phyloP scores from a whole-genome alignment of 30 jellyfish, hydroid and myxozoan genomes.

The Rhopilema esculentum region DNA sequence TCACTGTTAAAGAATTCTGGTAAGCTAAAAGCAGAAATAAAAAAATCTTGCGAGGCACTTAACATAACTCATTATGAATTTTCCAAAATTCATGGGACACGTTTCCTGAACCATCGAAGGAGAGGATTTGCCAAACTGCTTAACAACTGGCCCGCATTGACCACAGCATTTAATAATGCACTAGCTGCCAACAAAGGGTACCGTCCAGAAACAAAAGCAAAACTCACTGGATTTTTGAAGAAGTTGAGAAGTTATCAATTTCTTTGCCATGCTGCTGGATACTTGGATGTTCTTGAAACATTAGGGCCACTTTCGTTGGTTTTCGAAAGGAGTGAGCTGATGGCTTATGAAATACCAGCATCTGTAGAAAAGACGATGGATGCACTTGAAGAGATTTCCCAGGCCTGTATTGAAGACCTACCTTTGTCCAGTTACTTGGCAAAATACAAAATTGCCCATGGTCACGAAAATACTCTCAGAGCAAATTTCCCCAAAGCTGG shows the following conservation, averaged over 20 bases:
- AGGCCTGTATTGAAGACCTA: constrained; percentile 42
- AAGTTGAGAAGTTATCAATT: constrained; percentile 18
- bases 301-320: constrained; percentile 11
- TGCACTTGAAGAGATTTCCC: constrained; percentile 41
- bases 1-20: constrained; percentile 60
- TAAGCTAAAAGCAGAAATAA: constrained; percentile 41
- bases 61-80: constrained; percentile 54
- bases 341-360: constrained; percentile 49
- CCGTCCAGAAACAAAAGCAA: constrained; percentile 51
- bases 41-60: constrained; percentile 47
- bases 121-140: constrained; percentile 45
- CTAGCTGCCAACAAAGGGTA: constrained; percentile 9
- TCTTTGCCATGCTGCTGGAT: constrained; percentile 35
- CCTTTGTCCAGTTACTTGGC: constrained; percentile 30
- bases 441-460: constrained; percentile 19
- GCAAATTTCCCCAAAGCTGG: constrained; percentile 46
- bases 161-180: constrained; percentile 46
- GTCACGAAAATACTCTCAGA: constrained; percentile 1
- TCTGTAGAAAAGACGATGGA: constrained; percentile 52
- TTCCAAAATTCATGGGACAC: constrained; percentile 59
- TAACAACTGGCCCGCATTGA: constrained; percentile 65
- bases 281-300: constrained; percentile 51
- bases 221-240: constrained; percentile 39
- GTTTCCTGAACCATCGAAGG: constrained; percentile 57
- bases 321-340: constrained; percentile 28